phyloP scores from a whole-genome alignment of 2,797 vertebrate species.

The Acomys russatus region DNA sequence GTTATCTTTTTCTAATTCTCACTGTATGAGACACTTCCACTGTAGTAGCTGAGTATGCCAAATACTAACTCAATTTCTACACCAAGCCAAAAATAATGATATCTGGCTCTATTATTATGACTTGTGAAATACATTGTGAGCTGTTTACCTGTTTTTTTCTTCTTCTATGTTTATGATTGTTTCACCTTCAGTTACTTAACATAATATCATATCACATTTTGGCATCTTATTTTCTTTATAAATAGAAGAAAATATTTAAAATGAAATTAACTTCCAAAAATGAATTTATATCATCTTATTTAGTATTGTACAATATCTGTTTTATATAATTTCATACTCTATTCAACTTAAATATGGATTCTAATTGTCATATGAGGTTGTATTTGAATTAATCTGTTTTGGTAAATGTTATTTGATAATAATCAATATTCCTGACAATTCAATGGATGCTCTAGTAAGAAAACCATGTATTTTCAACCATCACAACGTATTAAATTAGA shows the following conservation, averaged over 20 bases:
- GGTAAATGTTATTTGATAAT: not conserved
- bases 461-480: constrained; percentile 23
- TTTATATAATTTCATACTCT: not conserved
- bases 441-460: not conserved
- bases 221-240: not conserved
- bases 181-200: not conserved
- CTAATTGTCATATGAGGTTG: not conserved
- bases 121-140: not conserved
- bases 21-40: not conserved
- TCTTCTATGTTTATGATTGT: not conserved
- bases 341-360: not conserved
- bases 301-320: not conserved
- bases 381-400: not conserved
- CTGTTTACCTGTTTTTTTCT: not conserved
- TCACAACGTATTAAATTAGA: not conserved
- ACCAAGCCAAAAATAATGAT: not conserved
- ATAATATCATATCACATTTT: not conserved
- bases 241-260: not conserved
- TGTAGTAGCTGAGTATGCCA: too few species aligned
- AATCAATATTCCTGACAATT: too few species aligned
- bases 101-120: not conserved
- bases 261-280: not conserved
- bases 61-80: not conserved
- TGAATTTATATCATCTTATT: not conserved
- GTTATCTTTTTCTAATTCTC: not conserved